Percentiles rank a stretch among this genome's conserved stretches.
phyloP scores from a whole-genome alignment of 37 sponge, comb jelly and placozoan genomes.

The Amphimedon queenslandica region DNA sequence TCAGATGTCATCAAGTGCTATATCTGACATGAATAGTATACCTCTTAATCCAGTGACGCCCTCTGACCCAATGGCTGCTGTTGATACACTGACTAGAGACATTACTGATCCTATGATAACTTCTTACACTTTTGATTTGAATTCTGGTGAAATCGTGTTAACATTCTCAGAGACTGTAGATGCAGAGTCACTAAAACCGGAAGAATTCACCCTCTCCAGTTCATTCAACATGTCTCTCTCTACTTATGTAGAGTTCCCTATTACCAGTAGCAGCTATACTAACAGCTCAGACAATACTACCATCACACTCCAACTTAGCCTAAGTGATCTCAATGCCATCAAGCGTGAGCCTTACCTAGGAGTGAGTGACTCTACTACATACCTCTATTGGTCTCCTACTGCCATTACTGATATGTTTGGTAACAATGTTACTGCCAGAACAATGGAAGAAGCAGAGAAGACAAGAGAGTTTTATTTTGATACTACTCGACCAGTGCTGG shows the following conservation, averaged over 20 bases:
- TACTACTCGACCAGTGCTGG: conserved; percentile 51
- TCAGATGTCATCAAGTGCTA: conserved; percentile 48
- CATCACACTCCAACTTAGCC: conserved; percentile 35
- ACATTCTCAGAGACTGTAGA: conserved; percentile 88
- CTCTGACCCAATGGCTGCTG: conserved; percentile 5
- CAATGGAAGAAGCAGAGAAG: conserved; percentile 18
- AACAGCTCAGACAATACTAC: conserved; percentile 24
- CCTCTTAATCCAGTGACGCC: conserved; percentile 22
- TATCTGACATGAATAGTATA: conserved; percentile 72
- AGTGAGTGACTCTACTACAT: conserved; percentile 36
- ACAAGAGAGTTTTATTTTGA: conserved; percentile 30
- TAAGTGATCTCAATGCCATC: conserved; percentile 73
- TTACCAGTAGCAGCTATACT: conserved; percentile 30
- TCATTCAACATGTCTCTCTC: conserved; percentile 23
- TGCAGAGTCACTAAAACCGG: conserved; percentile 33
- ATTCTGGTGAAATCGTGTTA: conserved; percentile 46
- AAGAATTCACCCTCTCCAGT: conserved; percentile 50
- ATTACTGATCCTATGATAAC: conserved; percentile 55
- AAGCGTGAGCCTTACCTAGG: conserved; percentile 64
- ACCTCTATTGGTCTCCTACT: conserved; percentile 42
- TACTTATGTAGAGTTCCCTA: conserved; percentile 12
- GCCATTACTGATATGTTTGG: conserved; percentile 77
- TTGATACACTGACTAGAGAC: conserved; percentile 36
- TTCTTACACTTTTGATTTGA: conserved; percentile 59
- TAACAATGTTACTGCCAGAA: conserved; percentile 38